A percentile compares a stretch with the other conserved stretches of the same genome.
Evolutionary conservation across 64 coral and sea anemone species (phyloP).

Genomic region (Montipora capricornis): DNA sequence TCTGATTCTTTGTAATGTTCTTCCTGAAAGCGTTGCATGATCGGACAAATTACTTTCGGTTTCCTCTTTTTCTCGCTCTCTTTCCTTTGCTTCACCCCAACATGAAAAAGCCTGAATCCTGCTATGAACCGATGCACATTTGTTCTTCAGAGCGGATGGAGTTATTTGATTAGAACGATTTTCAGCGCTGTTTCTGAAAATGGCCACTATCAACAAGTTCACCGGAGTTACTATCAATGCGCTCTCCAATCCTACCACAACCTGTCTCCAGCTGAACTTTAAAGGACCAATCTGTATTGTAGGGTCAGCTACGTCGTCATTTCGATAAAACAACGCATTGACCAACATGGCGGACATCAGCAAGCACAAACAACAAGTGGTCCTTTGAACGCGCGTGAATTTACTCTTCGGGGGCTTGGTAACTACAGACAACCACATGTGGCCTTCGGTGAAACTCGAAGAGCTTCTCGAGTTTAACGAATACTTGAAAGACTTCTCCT

Average conservation of each 20-base stretch:
- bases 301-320: no score
- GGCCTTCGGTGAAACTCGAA: conserved; percentile 10
- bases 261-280: no score
- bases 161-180: neutral
- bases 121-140: no score
- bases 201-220: no score
- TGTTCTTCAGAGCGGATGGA: neutral
- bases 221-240: no score
- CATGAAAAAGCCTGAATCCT: no score
- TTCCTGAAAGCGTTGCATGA: neutral
- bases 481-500: conserved; percentile 66
- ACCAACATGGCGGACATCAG: no score
- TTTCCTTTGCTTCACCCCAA: neutral
- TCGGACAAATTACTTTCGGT: neutral
- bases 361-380: neutral
- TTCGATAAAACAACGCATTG: no score
- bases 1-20: neutral
- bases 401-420: no score
- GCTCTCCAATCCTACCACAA: no score
- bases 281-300: no score
- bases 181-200: conserved; percentile 8
- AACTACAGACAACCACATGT: no score
- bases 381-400: conserved; percentile 9
- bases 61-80: neutral
- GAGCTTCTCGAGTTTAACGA: conserved; percentile 58